Conservation (phyloP, 2,888 invertebrate species). For the Rhodophaea formosa region DNA sequence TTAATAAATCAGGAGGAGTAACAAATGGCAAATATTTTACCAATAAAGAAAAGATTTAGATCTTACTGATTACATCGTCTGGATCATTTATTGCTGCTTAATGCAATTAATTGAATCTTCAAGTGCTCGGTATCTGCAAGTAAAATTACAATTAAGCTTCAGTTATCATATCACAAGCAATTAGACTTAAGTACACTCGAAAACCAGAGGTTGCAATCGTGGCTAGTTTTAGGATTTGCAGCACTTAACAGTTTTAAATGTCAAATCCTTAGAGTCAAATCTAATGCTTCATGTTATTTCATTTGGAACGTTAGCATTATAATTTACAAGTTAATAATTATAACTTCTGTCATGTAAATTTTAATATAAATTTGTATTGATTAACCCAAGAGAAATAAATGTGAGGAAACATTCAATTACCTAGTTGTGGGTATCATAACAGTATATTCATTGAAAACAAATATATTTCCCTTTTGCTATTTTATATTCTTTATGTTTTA, state of each 20-base stretch:
- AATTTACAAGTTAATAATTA: background rate
- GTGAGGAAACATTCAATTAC: too few species aligned
- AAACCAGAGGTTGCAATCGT: background rate
- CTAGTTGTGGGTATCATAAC: too few species aligned
- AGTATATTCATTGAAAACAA: too few species aligned
- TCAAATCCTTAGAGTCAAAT: too few species aligned
- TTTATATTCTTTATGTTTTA: too few species aligned
- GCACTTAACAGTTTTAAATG: background rate
- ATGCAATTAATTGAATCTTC: background rate
- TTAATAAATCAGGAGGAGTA: too few species aligned
- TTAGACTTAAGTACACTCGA: background rate
- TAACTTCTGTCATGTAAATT: too few species aligned
- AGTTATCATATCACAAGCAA: constrained; percentile 3
- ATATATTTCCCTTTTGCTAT: too few species aligned
- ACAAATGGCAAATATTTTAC: too few species aligned
- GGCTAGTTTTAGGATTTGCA: background rate
- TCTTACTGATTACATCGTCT: background rate
- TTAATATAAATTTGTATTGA: too few species aligned
- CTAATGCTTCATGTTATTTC: background rate
- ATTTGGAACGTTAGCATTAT: background rate
- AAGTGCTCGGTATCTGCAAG: background rate
- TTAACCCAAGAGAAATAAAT: too few species aligned
- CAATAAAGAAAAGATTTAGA: too few species aligned
- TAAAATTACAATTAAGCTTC: background rate
- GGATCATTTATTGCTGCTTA: background rate